Evolutionary conservation across 1,140 invertebrate genomes (phyloP), one percentile per base, ranked within the genome.

Genomic region (Caenorhabditis latens): DNA sequence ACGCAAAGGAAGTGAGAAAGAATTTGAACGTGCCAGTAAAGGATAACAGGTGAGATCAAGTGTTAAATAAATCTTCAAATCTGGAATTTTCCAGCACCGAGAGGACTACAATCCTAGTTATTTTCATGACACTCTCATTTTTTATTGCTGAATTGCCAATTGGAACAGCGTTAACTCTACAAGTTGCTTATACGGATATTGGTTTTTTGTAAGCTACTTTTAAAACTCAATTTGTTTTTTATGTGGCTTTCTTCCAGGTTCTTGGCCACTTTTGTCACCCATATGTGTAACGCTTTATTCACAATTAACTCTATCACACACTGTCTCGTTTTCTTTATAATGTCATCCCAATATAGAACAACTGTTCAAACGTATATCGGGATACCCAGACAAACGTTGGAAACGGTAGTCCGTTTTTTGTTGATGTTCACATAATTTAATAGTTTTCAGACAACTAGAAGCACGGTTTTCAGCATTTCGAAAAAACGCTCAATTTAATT

Each of bases 91-190:
- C 16, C 14, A 71, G 65, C 40, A 71, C 65, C 4, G 65, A 71
- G 65, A 13, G 65, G 2, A 71, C 65, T n/a, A 71, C 65, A n/a
- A 42, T 13, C 2, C 24, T 71, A n/a, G 65, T 71, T 1, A 43
- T 71, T 46, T 71, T 71, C 16, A 71, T 71, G 65, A 42, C 65
- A 43, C 14, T 71, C 2, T 71, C 65, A 14, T 71, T 71, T 46
- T 43, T 46, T 5, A n/a, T 71, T n/a, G 40, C 42, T 24, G 65
- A 71, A 71, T 14, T 71, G 4, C 65, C 65, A 5, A 43, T 71
- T 19, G 65, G 65, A 43, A 43, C 42, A 2, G 65, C 42, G 4
- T 43, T 16, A 5, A 13, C 42, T 71, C 14, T 71, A 43, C 65
- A 71, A 71, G 42, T 71, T 11, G 42, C 40, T 16, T 46, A 46